Percentiles rank a stretch among this genome's conserved stretches.
Evolutionary conservation across 2,888 invertebrate genomes (phyloP).

Genomic region (Synergus japonicus): DNA sequence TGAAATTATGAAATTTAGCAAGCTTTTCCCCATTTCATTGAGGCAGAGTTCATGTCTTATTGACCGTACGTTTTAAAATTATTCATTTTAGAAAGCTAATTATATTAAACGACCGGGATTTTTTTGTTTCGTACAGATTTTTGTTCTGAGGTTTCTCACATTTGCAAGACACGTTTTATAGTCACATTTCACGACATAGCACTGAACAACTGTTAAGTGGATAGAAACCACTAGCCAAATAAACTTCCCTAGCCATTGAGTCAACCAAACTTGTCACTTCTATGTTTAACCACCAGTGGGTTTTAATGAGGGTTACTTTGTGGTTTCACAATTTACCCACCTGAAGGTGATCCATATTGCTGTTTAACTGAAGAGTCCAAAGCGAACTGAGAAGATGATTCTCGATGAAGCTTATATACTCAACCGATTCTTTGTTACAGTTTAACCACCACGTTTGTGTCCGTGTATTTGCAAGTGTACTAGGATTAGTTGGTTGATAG

Average conservation of each 20-base stretch:
- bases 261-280: constrained; percentile 26
- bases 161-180: neutral
- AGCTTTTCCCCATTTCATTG: too few species aligned
- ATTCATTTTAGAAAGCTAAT: too few species aligned
- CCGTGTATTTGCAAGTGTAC: constrained; percentile 62
- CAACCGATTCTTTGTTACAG: constrained; percentile 73
- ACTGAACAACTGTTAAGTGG: constrained; percentile 14
- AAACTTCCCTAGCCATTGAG: constrained; percentile 12
- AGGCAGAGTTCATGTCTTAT: too few species aligned
- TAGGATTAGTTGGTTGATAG: constrained; percentile 58
- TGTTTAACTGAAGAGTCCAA: constrained; percentile 68
- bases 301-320: constrained; percentile 10
- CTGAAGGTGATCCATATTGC: constrained; percentile 72
- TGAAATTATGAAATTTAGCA: too few species aligned
- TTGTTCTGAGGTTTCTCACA: neutral
- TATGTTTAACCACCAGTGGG: constrained; percentile 26
- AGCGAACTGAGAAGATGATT: constrained; percentile 71
- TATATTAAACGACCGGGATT: too few species aligned
- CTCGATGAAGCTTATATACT: constrained; percentile 72
- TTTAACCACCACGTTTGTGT: constrained; percentile 67
- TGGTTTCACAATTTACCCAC: constrained; percentile 57
- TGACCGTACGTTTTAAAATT: too few species aligned
- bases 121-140: neutral
- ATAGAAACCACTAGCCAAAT: constrained; percentile 24
- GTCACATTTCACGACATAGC: constrained; percentile 15